Evolutionary conservation across 2,888 invertebrate genomes (phyloP).

Genomic region (Lucinisca nassula): DNA sequence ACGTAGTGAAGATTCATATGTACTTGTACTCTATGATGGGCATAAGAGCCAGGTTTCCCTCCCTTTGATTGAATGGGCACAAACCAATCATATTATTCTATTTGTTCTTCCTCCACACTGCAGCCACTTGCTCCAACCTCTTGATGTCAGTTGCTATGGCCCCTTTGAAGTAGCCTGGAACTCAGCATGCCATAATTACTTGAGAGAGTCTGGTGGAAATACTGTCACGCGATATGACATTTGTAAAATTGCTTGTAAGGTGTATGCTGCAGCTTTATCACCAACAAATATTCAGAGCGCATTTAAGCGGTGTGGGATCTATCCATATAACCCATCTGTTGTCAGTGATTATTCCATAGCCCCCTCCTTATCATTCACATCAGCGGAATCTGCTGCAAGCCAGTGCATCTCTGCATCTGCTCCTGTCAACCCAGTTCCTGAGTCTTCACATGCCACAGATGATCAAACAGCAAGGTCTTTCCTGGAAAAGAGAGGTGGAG

Average conservation of each 20-base stretch:
- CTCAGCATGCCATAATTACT: constrained; percentile 26
- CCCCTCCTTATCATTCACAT: background rate
- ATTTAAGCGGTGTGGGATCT: background rate
- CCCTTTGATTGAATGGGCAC: constrained; percentile 45
- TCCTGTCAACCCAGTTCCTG: background rate
- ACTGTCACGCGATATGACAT: background rate
- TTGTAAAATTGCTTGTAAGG: background rate
- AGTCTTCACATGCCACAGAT: background rate
- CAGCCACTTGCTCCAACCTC: constrained; percentile 51
- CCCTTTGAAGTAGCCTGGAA: constrained; percentile 36
- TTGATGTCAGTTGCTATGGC: constrained; percentile 52
- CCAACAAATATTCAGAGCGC: background rate
- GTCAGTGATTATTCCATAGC: background rate
- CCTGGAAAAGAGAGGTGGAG: constrained; percentile 1
- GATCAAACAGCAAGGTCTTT: background rate
- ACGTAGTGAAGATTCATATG: background rate
- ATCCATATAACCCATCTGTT: background rate
- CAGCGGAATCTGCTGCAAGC: background rate
- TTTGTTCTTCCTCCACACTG: constrained; percentile 60
- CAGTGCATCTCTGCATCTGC: background rate
- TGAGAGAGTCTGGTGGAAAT: constrained; percentile 24
- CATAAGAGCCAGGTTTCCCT: constrained; percentile 45
- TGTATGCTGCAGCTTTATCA: background rate
- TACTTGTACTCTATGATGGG: constrained; percentile 56
- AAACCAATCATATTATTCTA: constrained; percentile 41